phyloP scores from a whole-genome alignment of 2,888 invertebrate species.

The Halocaridina rubra region DNA sequence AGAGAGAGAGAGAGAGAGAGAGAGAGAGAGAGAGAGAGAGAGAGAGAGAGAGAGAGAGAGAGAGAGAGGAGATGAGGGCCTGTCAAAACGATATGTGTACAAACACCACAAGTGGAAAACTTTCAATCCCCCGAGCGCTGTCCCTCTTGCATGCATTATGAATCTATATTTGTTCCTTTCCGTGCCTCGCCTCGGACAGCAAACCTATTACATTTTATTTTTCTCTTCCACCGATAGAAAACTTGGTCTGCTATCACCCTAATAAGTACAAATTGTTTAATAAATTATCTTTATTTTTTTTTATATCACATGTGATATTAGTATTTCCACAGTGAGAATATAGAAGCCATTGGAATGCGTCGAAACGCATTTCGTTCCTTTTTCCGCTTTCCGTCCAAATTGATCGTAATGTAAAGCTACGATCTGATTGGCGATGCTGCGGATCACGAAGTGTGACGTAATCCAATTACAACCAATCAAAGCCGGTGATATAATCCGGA shows the following conservation, averaged over 20 bases:
- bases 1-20: background rate
- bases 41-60: background rate
- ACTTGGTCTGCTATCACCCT: no score
- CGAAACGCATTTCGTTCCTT: constrained; percentile 6
- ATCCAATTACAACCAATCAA: constrained; percentile 60
- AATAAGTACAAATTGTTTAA: no score
- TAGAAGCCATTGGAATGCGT: background rate
- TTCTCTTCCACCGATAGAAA: no score
- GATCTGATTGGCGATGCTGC: constrained; percentile 57
- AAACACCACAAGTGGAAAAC: constrained; percentile 31
- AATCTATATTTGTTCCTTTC: background rate
- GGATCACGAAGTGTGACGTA: constrained; percentile 54
- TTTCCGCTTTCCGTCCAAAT: constrained; percentile 42
- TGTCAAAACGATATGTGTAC: constrained; percentile 33
- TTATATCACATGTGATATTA: no score
- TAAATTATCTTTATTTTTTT: no score
- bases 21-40: background rate
- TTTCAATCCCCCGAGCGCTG: constrained; percentile 42
- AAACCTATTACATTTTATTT: background rate
- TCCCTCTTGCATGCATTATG: constrained; percentile 46
- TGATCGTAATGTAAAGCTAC: constrained; percentile 54
- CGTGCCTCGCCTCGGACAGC: background rate
- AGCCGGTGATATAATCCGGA: constrained; percentile 37
- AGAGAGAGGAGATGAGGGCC: background rate
- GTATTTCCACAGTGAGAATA: background rate